Base-by-base conservation (phyloP, 2,797 vertebrate genomes). In the Esox masquinongy region DNA sequence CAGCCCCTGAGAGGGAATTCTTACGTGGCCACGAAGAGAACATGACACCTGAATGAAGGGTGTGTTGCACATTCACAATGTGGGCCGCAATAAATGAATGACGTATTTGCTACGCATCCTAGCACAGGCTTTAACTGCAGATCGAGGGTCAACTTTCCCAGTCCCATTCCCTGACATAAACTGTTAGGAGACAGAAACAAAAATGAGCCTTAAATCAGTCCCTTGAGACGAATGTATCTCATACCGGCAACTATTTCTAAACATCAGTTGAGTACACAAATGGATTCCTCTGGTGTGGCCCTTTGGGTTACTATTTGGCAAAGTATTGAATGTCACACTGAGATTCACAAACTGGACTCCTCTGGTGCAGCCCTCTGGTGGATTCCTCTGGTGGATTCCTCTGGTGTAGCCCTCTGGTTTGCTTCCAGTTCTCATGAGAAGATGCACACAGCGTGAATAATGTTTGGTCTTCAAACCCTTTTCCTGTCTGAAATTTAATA, bases 391-490 rank as follows among this genome's bases (percentile, higher is more conserved):
- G 29, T 31, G 29, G 1, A 31, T 1, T 3, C 29, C 29, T 31
- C 64, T 67, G 16, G 29, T 31, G 15, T 7, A 67, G 31, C 26
- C 16, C 5, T 19, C 64, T 29, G 15, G 16, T 3, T 67, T 16
- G 74, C 74, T 87, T 81, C 61, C 49, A 49, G 73, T 77, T 88
- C 84, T 86, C 83, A 81, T 56, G 82, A 88, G 84, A 87, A 85
- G 74, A 11, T 2, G 75, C 16, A 68, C n/a, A 22, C 24, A 14
- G 56, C 56, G 26, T 43, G 72, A 74, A 74, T 78, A 67, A 83
- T 77, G 43, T 64, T 73, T 31, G 29, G 76, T 66, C 69, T 73
- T 84, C 31, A 47, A 39, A 17, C 36, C 36, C 71, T 77, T 77
- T 82, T 63, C 70, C 77, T 71, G 70, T 68, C 78, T 78, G 79